Evolutionary conservation across 2,888 invertebrate species (phyloP), one percentile per base, ranked within the genome.

Genomic region (Aricia artaxerxes): DNA sequence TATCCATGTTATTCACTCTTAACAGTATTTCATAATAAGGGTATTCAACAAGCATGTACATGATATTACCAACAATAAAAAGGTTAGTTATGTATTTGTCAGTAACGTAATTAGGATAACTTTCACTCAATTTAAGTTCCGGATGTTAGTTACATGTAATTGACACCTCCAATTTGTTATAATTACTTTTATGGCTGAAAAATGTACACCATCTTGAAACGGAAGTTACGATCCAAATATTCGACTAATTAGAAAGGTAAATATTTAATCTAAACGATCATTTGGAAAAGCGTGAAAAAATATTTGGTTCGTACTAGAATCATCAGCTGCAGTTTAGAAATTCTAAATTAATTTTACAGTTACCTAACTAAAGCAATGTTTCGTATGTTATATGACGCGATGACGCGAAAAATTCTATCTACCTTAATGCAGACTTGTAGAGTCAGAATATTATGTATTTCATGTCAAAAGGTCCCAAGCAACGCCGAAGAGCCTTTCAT

Each of bases 91-190:
- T 35, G 69, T 69, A 69, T 69, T 69, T 35, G 38, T 69, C 69
- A 38, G 31, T 64, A 69, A 73, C 44, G n/a, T 16, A 57, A 76
- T 76, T 76, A 76, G 76, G 53, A 76, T 57, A 53, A 16, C 76
- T 76, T 76, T 76, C 76, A 53, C 53, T 35, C 57, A 76, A 75
- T 76, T 76, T 76, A 76, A 53, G 75, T 57, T 57, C 76, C 76
- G 76, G 76, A 76, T 76, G 76, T 57, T 13, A 73, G 16, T 53
- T 53, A 53, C 57, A 11, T 53, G 35, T 76, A 76, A 57, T 76
- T n/a, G 76, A 76, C 76, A 76, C 57, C 57, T 57, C 7, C 57
- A 24, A 57, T 57, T 24, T 75, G 49, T 75, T 49, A 44, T 73
- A 73, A 73, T 73, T 73, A 73, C 44, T 73, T 73, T 73, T 73